Conservation (phyloP, 1,140 invertebrate genomes). For the Luehdorfia chinensis region DNA sequence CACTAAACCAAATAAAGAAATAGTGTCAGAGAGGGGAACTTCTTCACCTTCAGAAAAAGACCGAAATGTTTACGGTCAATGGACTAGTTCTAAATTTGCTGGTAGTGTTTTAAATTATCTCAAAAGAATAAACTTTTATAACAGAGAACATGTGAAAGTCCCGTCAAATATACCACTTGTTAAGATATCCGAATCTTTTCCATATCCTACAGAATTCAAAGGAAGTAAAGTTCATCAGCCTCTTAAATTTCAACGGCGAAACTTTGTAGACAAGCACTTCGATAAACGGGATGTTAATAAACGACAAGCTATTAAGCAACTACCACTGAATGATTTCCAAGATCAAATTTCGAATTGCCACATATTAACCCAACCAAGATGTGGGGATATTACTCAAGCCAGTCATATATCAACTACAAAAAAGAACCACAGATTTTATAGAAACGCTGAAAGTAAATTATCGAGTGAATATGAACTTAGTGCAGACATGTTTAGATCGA, state of each 20-base stretch:
- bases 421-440: conserved; percentile 37
- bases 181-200: conserved; percentile 54
- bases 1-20: conserved; percentile 19
- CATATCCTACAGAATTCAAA: conserved; percentile 56
- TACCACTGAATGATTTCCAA: no score
- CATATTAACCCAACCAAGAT: no score
- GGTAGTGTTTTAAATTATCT: conserved; percentile 58
- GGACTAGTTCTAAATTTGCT: conserved; percentile 57
- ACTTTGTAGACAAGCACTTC: conserved; percentile 31
- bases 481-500: conserved; percentile 19
- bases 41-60: conserved; percentile 37
- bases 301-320: no score
- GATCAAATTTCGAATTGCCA: no score
- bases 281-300: conserved; percentile 34
- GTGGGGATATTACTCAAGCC: no score
- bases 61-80: conserved; percentile 52
- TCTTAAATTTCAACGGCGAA: conserved; percentile 39
- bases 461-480: conserved; percentile 15
- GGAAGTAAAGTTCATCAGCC: conserved; percentile 39
- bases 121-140: conserved; percentile 48
- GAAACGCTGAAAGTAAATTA: conserved; percentile 28
- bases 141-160: conserved; percentile 40
- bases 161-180: conserved; percentile 44
- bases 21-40: conserved; percentile 36
- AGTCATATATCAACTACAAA: no score